Conservation (phyloP, 1,140 invertebrate genomes). For the Acromyrmex charruanus region DNA sequence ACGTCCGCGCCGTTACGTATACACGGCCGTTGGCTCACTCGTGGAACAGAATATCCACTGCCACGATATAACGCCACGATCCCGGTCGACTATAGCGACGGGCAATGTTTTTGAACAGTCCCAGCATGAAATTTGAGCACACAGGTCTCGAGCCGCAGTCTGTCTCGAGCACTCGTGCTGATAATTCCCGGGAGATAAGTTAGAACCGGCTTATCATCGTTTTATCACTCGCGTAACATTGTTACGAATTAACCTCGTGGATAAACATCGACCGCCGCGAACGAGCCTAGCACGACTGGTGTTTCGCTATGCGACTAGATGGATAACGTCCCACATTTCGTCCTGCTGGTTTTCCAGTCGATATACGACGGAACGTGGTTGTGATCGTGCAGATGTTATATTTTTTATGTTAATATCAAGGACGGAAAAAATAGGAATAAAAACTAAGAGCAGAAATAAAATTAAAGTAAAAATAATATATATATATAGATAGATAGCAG, state of each 20-base stretch:
- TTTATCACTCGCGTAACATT: constrained; percentile 60
- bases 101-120: constrained; percentile 23
- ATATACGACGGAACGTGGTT: background rate
- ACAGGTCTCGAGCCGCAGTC: background rate
- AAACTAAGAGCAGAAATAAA: background rate
- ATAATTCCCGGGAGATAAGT: constrained; percentile 54
- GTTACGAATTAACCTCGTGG: constrained; percentile 57
- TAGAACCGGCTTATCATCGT: constrained; percentile 37
- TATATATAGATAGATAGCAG: background rate
- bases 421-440: background rate
- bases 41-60: constrained; percentile 43
- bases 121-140: constrained; percentile 41
- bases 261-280: constrained; percentile 39
- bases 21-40: constrained; percentile 40
- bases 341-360: background rate
- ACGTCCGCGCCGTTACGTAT: constrained; percentile 43
- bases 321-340: constrained; percentile 18
- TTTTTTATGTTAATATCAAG: background rate
- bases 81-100: background rate
- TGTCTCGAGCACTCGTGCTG: constrained; percentile 32
- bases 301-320: constrained; percentile 23
- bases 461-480: background rate
- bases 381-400: background rate
- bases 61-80: constrained; percentile 23
- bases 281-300: constrained; percentile 23